phyloP scores from a whole-genome alignment of 1,140 invertebrate genomes.

The Cylas formicarius region DNA sequence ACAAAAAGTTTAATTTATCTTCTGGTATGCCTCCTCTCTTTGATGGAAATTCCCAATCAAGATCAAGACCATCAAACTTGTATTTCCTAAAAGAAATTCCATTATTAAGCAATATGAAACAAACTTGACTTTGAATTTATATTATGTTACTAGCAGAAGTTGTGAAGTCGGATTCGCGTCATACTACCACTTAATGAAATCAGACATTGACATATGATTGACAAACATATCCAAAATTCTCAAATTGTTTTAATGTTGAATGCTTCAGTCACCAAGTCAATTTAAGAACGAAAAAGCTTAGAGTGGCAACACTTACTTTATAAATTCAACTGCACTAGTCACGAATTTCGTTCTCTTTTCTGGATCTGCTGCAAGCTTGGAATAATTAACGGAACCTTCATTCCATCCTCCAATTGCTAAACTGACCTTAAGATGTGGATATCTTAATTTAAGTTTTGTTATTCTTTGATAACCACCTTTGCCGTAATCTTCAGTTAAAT shows the following conservation, averaged over 20 bases:
- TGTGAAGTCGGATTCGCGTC: neutral
- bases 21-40: slow-evolving; percentile 61
- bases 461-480: slow-evolving; percentile 63
- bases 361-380: slow-evolving; percentile 56
- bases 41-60: slow-evolving; percentile 80
- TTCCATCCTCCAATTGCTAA: slow-evolving; percentile 86
- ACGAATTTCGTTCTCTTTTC: slow-evolving; percentile 56
- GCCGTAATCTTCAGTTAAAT: slow-evolving; percentile 66
- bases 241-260: too few relatives aligned
- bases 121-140: neutral
- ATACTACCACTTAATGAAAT: too few relatives aligned
- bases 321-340: slow-evolving; percentile 52
- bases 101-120: too few relatives aligned
- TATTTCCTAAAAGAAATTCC: slow-evolving; percentile 49
- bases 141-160: neutral
- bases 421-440: slow-evolving; percentile 68
- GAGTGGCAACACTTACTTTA: slow-evolving; percentile 46
- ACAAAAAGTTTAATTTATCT: slow-evolving; percentile 72
- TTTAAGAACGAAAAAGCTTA: too few relatives aligned
- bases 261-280: too few relatives aligned
- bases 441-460: slow-evolving; percentile 55
- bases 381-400: slow-evolving; percentile 76
- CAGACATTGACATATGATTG: too few relatives aligned
- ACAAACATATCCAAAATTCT: too few relatives aligned
- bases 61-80: slow-evolving; percentile 75